Base-by-base conservation (phyloP, 2,888 invertebrate genomes). In the Stegophylla sp. region DNA sequence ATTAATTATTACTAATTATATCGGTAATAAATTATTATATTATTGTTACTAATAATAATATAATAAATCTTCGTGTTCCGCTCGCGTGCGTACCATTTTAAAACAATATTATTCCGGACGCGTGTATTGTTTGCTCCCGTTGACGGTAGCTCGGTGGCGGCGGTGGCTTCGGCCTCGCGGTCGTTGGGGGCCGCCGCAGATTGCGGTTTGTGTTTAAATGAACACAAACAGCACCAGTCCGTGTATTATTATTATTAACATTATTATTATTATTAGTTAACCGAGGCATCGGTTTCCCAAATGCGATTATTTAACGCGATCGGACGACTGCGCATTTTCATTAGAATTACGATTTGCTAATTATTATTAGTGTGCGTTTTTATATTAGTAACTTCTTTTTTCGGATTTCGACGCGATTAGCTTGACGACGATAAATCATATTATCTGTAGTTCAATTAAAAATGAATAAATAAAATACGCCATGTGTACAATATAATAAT, bases 391-490 rank as follows among this genome's bases (percentile, higher is more conserved):
- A n/a, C n/a, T n/a, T n/a, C n/a, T n/a, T n/a, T n/a, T 43, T 23
- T 20, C 43, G 23, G 43, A 20, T 66, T 10, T 5, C 69, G 51
- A 51, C n/a, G 28, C n/a, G 5, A 26, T 34, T 34, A 34, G 9
- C 13, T 20, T 12, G 53, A 53, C 34, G 23, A 43, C 15, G 56
- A 71, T 72, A 41, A 72, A 43, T 72, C 3, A 5, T 72, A 53
- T 71, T 71, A 43, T 72, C 56, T 72, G 3, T 34, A 7, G 7
- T 34, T 53, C 4, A 17, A 59, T 72, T 23, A 43, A 43, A 56
- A 56, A 43, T 15, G 13, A 41, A 13, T 34, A 9, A 63, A n/a
- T 41, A n/a, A 34, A 15, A 10, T 41, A 63, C 3, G 7, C 34
- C 34, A 34, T 5, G 7, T 7, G 4, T 5, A 34, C 34, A 34